Base-by-base conservation (phyloP, 2,113 vertebrate genomes). In the Bubo scandiacus region DNA sequence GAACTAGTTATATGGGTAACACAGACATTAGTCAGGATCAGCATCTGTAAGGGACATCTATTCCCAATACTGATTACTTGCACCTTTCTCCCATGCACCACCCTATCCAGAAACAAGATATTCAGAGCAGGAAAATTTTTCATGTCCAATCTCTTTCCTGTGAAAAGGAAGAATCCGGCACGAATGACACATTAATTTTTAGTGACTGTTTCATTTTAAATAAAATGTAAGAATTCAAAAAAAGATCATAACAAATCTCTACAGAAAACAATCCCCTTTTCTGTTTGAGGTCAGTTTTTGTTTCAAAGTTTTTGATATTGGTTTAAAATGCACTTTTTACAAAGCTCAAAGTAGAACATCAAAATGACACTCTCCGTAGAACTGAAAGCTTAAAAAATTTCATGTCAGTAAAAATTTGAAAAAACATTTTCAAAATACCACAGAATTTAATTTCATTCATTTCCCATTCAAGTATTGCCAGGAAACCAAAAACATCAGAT, bases 361-460 rank as follows among this genome's bases (percentile, higher is more conserved):
- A 87, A 81, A 92, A 85, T 42, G 12, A 74, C 38, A 47, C 15
- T 57, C 58, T 86, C 47, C 1, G 1, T 81, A 94, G 57, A 95
- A 80, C 29, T 29, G 43, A 87, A 94, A 90, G 43, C 73, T 75
- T 79, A 34, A 90, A 85, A 88, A 68, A 54, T 2, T 32, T 80
- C 54, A 58, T 61, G 36, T 71, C 21, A 70, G 55, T 58, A 55
- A 86, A 93, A 88, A 90, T 77, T 30, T 12, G 40, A 92, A 88
- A 66, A 51, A 90, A n/a, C 1, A 2, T 57, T 72, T 85, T 95
- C 57, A 83, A 83, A 96, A 90, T 90, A 91, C 49, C 70, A 65
- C 91, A 82, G 84, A 74, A 89, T 90, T 94, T 90, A 6, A 92
- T 94, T 91, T 94, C 30, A 72, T 94, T 94, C 79, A 86, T 93